These are phyloP conservation scores for Myiopsitta monachus DNA, from an alignment of 2,113 vertebrate species.

Conservation along the genomic window DNA sequence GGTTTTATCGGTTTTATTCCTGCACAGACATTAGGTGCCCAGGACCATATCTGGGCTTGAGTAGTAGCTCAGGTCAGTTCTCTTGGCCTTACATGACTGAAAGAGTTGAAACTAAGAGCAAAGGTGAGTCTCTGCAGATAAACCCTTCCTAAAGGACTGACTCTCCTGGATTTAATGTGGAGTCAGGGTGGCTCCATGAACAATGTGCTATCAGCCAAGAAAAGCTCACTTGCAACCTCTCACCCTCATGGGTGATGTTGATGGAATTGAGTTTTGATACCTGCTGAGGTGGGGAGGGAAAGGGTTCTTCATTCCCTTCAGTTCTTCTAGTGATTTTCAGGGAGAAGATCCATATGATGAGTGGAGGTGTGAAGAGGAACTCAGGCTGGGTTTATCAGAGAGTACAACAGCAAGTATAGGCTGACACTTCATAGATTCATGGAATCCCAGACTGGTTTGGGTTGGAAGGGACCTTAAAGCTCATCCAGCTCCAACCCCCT, in stretches of 20 bases:
- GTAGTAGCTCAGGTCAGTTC: fast-evolving
- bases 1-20: not conserved
- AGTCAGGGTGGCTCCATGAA: not conserved
- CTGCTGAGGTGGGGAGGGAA: not conserved
- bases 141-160: not conserved
- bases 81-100: fast-evolving
- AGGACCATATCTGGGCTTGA: not conserved
- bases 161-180: not conserved
- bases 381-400: not conserved
- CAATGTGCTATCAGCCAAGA: fast-evolving
- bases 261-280: not conserved
- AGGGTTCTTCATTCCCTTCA: not conserved
- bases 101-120: not conserved
- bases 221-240: not conserved
- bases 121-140: not conserved
- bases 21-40: not conserved
- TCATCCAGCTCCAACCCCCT: not conserved
- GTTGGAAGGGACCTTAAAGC: not conserved
- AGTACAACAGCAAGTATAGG: fast-evolving
- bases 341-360: not conserved
- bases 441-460: not conserved
- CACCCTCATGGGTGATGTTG: not conserved
- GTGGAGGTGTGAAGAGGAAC: not conserved
- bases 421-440: not conserved
- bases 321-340: not conserved